Percentiles rank a stretch among this genome's conserved stretches.
phyloP scores from a whole-genome alignment of 2,797 vertebrate species.

The Danio aesculapii region DNA sequence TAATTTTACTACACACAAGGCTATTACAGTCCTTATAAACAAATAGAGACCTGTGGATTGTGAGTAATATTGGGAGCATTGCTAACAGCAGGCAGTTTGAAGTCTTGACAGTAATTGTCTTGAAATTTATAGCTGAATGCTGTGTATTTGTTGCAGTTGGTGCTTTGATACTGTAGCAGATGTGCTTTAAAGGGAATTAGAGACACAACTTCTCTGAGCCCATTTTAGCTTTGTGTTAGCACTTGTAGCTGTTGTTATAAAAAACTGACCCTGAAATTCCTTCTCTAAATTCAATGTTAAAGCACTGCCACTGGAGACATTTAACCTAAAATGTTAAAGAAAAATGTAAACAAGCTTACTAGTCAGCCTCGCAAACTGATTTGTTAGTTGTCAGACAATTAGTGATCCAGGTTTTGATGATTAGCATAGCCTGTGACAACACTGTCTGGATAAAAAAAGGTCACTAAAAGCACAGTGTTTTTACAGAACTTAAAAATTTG shows the following conservation, averaged over 20 bases:
- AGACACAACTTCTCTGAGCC: neutral
- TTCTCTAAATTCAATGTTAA: neutral
- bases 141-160: slow-evolving; percentile 3
- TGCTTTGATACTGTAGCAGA: slow-evolving; percentile 10
- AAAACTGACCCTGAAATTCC: neutral
- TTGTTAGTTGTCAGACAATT: neutral
- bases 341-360: neutral
- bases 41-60: neutral
- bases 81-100: slow-evolving; percentile 7
- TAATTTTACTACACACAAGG: neutral
- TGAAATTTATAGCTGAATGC: slow-evolving; percentile 13
- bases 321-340: neutral
- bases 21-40: neutral
- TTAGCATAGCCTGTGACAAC: neutral
- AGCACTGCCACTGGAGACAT: neutral
- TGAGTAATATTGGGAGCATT: neutral
- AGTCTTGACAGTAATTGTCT: slow-evolving; percentile 16
- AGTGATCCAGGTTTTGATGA: neutral
- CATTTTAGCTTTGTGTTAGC: neutral
- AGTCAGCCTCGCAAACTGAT: neutral
- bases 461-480: neutral
- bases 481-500: neutral
- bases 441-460: neutral
- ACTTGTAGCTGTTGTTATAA: neutral
- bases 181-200: neutral